Percentiles rank a stretch among this genome's conserved stretches.
Evolutionary conservation across 2,888 invertebrate species (phyloP).

Genomic region (Exocentrus adspersus): DNA sequence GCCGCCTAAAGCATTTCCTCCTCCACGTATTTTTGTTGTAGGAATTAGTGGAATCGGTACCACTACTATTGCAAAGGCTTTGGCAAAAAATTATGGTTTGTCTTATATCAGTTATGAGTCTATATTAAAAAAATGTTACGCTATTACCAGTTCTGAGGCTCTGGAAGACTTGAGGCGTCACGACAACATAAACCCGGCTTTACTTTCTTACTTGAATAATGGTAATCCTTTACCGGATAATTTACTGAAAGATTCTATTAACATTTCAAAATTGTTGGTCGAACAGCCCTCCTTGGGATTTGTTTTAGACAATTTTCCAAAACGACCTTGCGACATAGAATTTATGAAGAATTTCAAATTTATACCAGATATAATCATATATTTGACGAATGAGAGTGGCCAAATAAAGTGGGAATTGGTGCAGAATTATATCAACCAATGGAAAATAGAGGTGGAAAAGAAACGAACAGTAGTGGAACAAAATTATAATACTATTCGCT

Average conservation of each 20-base stretch:
- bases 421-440: slow-evolving; percentile 47
- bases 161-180: slow-evolving; percentile 34
- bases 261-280: slow-evolving; percentile 68
- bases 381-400: slow-evolving; percentile 60
- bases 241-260: slow-evolving; percentile 57
- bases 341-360: slow-evolving; percentile 64
- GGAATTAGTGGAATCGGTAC: slow-evolving; percentile 69
- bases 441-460: slow-evolving; percentile 62
- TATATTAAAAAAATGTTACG: slow-evolving; percentile 45
- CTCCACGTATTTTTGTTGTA: slow-evolving; percentile 68
- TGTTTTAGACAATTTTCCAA: slow-evolving; percentile 73
- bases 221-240: slow-evolving; percentile 64
- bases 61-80: slow-evolving; percentile 63
- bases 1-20: slow-evolving; percentile 58
- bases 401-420: slow-evolving; percentile 49
- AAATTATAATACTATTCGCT: slow-evolving; percentile 39
- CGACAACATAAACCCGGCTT: slow-evolving; percentile 21
- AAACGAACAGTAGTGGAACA: slow-evolving; percentile 43
- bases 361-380: slow-evolving; percentile 70
- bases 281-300: slow-evolving; percentile 67
- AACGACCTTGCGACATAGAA: slow-evolving; percentile 66
- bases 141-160: slow-evolving; percentile 29
- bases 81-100: slow-evolving; percentile 69
- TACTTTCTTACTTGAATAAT: slow-evolving; percentile 65
- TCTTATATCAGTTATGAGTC: slow-evolving; percentile 65